Conservation (phyloP, 2,797 vertebrate genomes). For the Labeo calbasu region DNA sequence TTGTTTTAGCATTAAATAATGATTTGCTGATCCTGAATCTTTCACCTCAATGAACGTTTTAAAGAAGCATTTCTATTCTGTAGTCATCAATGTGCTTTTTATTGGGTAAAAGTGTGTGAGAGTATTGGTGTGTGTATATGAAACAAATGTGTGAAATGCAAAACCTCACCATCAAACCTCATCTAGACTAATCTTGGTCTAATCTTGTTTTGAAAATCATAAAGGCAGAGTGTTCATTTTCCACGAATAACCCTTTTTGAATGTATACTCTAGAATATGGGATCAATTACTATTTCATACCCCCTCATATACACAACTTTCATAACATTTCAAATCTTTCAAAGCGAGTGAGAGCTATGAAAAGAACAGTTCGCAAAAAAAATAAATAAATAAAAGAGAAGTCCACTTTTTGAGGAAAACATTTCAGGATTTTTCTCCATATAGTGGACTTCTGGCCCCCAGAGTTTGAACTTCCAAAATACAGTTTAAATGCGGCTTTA, state of each 20-base stretch:
- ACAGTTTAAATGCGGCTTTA: too few relatives aligned
- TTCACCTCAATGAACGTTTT: not conserved
- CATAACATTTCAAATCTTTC: not conserved
- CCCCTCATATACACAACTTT: not conserved
- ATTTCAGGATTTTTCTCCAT: too few relatives aligned
- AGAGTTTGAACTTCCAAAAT: too few relatives aligned
- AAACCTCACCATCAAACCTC: too few relatives aligned
- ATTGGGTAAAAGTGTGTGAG: slow-evolving; percentile 1
- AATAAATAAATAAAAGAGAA: not conserved
- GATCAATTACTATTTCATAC: not conserved
- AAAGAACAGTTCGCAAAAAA: not conserved
- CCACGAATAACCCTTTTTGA: not conserved
- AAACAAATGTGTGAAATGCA: not conserved
- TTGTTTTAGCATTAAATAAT: not conserved
- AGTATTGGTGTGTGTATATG: not conserved
- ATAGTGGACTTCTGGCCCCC: too few relatives aligned
- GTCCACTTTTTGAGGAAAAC: too few relatives aligned
- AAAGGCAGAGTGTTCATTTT: not conserved
- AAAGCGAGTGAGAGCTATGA: not conserved
- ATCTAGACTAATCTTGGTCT: slow-evolving; percentile 62
- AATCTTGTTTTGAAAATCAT: not conserved
- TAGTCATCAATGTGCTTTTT: not conserved
- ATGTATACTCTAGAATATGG: not conserved
- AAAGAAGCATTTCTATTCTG: not conserved
- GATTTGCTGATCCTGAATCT: not conserved